Base-by-base conservation (phyloP, 2,797 vertebrate species). In the Australoheros facetus region DNA sequence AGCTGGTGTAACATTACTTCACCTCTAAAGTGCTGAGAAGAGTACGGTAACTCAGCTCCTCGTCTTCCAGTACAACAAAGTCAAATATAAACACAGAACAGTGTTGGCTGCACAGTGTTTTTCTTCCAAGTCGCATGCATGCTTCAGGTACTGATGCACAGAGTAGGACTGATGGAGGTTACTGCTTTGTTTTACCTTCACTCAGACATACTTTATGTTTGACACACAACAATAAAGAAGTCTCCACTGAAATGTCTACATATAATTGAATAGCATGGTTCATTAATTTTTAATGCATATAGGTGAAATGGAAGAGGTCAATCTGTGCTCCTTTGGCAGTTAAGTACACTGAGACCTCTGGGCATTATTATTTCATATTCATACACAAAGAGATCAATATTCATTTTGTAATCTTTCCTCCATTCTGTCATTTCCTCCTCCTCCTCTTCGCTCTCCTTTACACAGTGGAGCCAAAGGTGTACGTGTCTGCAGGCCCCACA, bases 381-480 rank as follows among this genome's bases (percentile, higher is more conserved):
- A 71, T 87, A 77, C 69, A 81, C 79, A 82, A 62, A 82, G 75
- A 72, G 74, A 92, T 94, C 90, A 82, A 92, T 93, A 89, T 80
- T 87, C 37, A 86, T 92, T 86, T 81, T 84, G 77, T 90, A 75
- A 88, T 88, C 23, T 85, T 83, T 88, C 83, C 54, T 84, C 66
- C 39, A 8, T 77, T 85, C 79, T 88, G 70, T 83, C 84, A 64
- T 69, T 56, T 72, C 55, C 53, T 51, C 48, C 55, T 30, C 2
- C 28, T n/a, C 11, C 42, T 48, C 54, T 58, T 19, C 11, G 2
- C 51, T 45, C 56, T 75, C 69, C 32, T 75, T 28, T 55, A 5
- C 86, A 78, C 90, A 99, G 98, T 98, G 94, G 97, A 98, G 95
- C 98, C 98, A 30, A 95, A 97, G 87, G 97, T 98, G 78, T 97